Conservation (phyloP, 2,113 vertebrate species). For the Scomber colias region DNA sequence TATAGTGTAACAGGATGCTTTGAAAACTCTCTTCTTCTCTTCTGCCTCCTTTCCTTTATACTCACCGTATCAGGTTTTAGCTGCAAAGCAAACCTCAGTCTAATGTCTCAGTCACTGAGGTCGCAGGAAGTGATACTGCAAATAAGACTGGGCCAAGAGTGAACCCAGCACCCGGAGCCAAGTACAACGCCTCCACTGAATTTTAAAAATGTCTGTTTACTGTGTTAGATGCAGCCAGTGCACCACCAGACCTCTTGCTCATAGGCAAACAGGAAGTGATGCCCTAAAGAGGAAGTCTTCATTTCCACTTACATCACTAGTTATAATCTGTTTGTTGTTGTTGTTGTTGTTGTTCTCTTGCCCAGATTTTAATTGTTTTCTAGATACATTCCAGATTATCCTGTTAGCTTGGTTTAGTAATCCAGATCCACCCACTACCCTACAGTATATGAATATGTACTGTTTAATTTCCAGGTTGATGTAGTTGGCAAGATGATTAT, state of each 20-base stretch:
- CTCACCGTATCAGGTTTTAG: too few species aligned
- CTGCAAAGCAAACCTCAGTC: neutral
- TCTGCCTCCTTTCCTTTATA: too few species aligned
- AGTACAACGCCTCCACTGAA: conserved; percentile 2
- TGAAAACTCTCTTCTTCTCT: too few species aligned
- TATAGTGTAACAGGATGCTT: too few species aligned
- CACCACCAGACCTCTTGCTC: neutral
- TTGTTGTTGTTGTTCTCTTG: neutral
- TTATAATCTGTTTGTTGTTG: neutral
- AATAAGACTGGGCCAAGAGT: conserved; percentile 19
- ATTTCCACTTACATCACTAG: conserved; percentile 22
- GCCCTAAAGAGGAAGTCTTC: conserved; percentile 30
- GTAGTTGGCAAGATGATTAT: conserved; percentile 1
- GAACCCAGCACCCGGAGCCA: conserved; percentile 15
- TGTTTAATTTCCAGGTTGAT: conserved; percentile 7
- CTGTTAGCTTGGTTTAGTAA: neutral
- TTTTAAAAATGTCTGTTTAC: conserved; percentile 24
- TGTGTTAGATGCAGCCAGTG: conserved; percentile 2
- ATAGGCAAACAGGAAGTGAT: conserved; percentile 45
- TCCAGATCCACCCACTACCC: conserved; percentile 16
- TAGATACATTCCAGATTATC: neutral
- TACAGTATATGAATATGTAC: neutral
- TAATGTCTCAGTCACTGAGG: neutral
- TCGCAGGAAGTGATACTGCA: conserved; percentile 32
- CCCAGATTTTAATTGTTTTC: neutral